Evolutionary conservation across 2,113 vertebrate species (phyloP), one percentile per base, ranked within the genome.

Genomic region (Pyxicephalus adspersus): DNA sequence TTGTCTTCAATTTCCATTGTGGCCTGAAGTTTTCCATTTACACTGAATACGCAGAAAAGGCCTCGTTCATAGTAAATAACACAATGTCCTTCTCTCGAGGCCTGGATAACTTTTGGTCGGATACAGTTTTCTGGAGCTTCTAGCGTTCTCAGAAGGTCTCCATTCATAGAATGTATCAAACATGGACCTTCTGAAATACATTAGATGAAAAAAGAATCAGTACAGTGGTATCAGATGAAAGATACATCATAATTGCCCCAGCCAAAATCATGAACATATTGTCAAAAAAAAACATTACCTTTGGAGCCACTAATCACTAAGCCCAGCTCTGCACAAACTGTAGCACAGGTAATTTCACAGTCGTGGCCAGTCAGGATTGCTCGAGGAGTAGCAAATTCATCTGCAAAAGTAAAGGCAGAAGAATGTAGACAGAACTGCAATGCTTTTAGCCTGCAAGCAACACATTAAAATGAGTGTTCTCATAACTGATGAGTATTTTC

Each of bases 121-220:
- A 89, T 71, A 83, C 94, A 96, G 67, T 84, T 87, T 84, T 92
- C 93, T 0, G 95, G 94, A 68, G 90, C 94, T 85, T 97, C 96
- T 87, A 99, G 89, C 5, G 97, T 96, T 85, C 96, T 93, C 86
- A 99, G 87, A 64, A 99, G 92, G 91, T 99, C 98, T 86, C 98
- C 98, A 91, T 98, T 98, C 96, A 99, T 98, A 89, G 98, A 98
- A 93, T 99, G 98, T 93, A 99, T 95, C 91, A 99, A 93, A 88
- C 98, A 99, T 16, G 96, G 96, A 86, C 98, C 97, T 93, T 97
- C 98, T 99, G 85, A 80, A n/a, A 64, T 85, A 61, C 19, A 65
- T 5, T 75, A 38, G 3, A n/a, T 23, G 5, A 50, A 3, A 79
- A 34, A 22, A 9, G 38, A 45, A 60, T 60, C 19, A n/a, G 57